phyloP scores from a whole-genome alignment of 2,113 vertebrate species.

The Caloenas nicobarica region DNA sequence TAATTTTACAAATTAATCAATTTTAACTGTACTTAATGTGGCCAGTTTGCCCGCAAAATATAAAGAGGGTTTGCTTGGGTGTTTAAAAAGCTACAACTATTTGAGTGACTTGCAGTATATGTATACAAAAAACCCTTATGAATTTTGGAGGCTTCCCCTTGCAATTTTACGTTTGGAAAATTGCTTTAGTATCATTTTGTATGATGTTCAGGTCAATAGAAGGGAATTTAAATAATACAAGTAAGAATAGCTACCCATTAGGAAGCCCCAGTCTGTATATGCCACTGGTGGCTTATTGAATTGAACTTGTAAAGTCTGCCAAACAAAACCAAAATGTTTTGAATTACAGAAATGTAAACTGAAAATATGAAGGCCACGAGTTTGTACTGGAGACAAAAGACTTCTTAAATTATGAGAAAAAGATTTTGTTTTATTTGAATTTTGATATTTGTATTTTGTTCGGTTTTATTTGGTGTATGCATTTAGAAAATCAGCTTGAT shows the following conservation, averaged over 20 bases:
- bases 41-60: neutral
- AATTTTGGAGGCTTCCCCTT: neutral
- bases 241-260: neutral
- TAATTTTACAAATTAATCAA: neutral
- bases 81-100: neutral
- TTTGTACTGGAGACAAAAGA: neutral
- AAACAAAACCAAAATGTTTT: conserved; percentile 23
- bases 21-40: neutral
- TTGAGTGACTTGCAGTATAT: neutral
- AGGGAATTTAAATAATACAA: neutral
- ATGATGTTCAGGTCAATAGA: neutral
- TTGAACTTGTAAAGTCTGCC: neutral
- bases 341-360: conserved; percentile 10
- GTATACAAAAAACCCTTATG: accelerated
- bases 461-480: neutral
- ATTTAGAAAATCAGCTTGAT: neutral
- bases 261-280: neutral
- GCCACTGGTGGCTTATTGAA: neutral
- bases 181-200: neutral
- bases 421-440: neutral
- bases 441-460: neutral
- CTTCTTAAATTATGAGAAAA: neutral
- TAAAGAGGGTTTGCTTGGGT: neutral
- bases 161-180: neutral
- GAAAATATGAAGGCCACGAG: neutral